Percentiles rank a stretch among this genome's conserved stretches.
phyloP scores from a whole-genome alignment of 2,797 vertebrate species.

The Trichosurus vulpecula region DNA sequence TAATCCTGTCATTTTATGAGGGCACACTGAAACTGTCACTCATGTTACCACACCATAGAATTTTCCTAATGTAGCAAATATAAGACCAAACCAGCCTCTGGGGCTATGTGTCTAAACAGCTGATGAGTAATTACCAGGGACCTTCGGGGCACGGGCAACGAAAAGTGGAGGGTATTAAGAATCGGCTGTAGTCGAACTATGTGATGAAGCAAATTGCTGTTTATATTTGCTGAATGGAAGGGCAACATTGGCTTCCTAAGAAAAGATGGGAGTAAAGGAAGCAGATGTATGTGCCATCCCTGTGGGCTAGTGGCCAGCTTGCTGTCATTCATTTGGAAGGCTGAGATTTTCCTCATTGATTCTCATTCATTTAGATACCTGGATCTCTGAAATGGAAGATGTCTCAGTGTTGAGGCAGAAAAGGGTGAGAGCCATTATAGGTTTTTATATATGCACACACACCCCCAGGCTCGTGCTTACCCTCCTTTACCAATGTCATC shows the following conservation, averaged over 20 bases:
- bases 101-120: constrained; percentile 69
- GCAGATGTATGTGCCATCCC: background rate
- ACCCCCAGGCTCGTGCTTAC: background rate
- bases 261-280: constrained; percentile 19
- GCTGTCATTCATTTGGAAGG: background rate
- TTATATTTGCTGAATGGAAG: constrained; percentile 60
- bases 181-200: constrained; percentile 59
- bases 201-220: constrained; percentile 63
- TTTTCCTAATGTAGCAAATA: constrained; percentile 76
- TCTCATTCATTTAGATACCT: background rate
- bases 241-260: constrained; percentile 28
- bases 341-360: background rate
- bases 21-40: constrained; percentile 65
- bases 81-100: constrained; percentile 49
- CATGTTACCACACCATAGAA: constrained; percentile 45
- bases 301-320: background rate
- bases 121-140: constrained; percentile 72
- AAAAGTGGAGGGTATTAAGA: constrained; percentile 59
- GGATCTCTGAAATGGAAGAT: background rate
- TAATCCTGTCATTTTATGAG: constrained; percentile 48
- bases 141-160: constrained; percentile 49
- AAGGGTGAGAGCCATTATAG: background rate
- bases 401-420: background rate
- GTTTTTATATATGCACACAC: background rate
- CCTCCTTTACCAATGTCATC: background rate